Evolutionary conservation across 2,797 vertebrate species (phyloP).

Genomic region (Rousettus madagascariensis): DNA sequence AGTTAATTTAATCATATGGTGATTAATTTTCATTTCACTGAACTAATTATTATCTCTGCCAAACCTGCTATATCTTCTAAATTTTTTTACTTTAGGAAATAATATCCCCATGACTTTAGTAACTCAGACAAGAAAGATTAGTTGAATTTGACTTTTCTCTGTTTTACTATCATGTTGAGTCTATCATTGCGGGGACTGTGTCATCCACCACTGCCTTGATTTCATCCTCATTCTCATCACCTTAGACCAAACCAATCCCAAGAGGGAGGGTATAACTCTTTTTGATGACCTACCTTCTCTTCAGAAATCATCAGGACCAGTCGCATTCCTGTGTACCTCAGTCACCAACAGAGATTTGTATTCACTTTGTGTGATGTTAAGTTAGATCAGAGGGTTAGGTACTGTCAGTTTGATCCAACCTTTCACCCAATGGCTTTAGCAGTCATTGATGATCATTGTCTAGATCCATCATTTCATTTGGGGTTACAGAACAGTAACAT

Average conservation of each 20-base stretch:
- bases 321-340: not conserved
- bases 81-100: not conserved
- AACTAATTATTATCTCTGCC: constrained; percentile 39
- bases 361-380: not conserved
- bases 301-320: not conserved
- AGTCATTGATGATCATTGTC: not conserved
- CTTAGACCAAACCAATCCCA: not conserved
- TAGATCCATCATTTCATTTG: not conserved
- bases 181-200: not conserved
- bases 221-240: not conserved
- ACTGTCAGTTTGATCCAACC: not conserved
- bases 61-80: constrained; percentile 30
- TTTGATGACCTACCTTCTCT: not conserved
- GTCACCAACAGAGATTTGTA: not conserved
- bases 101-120: constrained; percentile 27
- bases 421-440: not conserved
- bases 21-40: constrained; percentile 20
- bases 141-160: constrained; percentile 15
- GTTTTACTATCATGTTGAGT: not conserved
- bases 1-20: constrained; percentile 42
- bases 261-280: not conserved
- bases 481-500: not conserved
- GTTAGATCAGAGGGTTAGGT: not conserved
- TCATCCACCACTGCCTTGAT: not conserved
- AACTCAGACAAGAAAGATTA: not conserved